Conservation (phyloP, 1,140 invertebrate species). For the Euura lappo region DNA sequence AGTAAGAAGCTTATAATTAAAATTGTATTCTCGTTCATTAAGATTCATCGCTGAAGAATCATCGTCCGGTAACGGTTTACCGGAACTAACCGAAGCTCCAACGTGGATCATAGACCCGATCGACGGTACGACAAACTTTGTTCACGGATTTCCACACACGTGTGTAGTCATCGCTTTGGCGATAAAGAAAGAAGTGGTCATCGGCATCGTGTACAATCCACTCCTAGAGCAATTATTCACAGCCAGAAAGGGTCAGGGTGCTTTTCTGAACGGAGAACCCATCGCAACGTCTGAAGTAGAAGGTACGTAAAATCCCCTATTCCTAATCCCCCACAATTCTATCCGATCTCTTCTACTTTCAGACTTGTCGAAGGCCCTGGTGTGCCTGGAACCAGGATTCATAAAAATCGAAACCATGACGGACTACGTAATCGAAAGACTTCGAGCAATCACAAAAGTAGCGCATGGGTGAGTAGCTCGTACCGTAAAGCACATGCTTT, state of each 20-base stretch:
- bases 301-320: conserved; percentile 25
- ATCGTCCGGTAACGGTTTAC: conserved; percentile 62
- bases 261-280: conserved; percentile 74
- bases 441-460: conserved; percentile 49
- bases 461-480: conserved; percentile 32
- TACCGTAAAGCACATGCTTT: too few species aligned
- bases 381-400: conserved; percentile 51
- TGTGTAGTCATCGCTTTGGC: conserved; percentile 72
- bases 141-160: conserved; percentile 69
- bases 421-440: conserved; percentile 44
- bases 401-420: conserved; percentile 46
- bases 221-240: conserved; percentile 77
- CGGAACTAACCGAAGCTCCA: conserved; percentile 75
- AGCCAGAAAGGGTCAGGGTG: conserved; percentile 74
- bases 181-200: conserved; percentile 70
- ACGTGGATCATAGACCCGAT: conserved; percentile 92
- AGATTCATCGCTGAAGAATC: conserved; percentile 91
- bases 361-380: conserved; percentile 44
- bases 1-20: neutral
- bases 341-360: neutral
- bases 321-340: neutral
- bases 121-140: conserved; percentile 80
- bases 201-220: conserved; percentile 82
- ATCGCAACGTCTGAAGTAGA: conserved; percentile 54
- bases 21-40: too few species aligned